phyloP scores from a whole-genome alignment of 2,113 vertebrate species.

The Gambusia holbrooki region DNA sequence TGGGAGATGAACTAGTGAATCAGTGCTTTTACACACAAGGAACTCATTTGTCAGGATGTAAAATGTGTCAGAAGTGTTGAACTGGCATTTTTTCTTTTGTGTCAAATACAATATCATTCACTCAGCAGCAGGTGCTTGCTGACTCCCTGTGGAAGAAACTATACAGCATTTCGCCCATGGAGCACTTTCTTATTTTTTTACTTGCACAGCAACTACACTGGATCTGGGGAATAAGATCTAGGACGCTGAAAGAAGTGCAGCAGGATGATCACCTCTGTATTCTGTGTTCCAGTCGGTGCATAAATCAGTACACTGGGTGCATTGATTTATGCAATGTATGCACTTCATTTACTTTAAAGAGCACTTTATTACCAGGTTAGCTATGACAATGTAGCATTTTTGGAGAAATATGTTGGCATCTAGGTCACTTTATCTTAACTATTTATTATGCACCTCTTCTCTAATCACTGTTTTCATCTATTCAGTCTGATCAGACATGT shows the following conservation, averaged over 20 bases:
- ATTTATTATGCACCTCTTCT: constrained; percentile 9
- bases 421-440: constrained; percentile 13
- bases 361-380: constrained; percentile 49
- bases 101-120: background rate
- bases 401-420: constrained; percentile 9
- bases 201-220: constrained; percentile 20
- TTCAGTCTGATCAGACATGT: constrained; percentile 9
- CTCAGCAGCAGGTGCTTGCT: background rate
- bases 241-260: constrained; percentile 19
- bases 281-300: constrained; percentile 19
- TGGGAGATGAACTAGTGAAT: constrained; percentile 4
- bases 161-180: background rate
- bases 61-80: constrained; percentile 7
- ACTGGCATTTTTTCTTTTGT: constrained; percentile 7
- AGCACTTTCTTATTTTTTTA: constrained; percentile 22
- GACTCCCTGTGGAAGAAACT: background rate
- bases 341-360: background rate
- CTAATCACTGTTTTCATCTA: constrained; percentile 15
- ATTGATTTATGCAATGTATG: constrained; percentile 50
- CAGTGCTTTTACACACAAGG: background rate
- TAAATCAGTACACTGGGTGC: constrained; percentile 25
- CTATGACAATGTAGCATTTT: constrained; percentile 18
- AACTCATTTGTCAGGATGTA: constrained; percentile 2
- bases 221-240: constrained; percentile 6
- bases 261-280: constrained; percentile 14